Evolutionary conservation across 2,113 vertebrate species (phyloP).

Genomic region (Emydura subglobosa): DNA sequence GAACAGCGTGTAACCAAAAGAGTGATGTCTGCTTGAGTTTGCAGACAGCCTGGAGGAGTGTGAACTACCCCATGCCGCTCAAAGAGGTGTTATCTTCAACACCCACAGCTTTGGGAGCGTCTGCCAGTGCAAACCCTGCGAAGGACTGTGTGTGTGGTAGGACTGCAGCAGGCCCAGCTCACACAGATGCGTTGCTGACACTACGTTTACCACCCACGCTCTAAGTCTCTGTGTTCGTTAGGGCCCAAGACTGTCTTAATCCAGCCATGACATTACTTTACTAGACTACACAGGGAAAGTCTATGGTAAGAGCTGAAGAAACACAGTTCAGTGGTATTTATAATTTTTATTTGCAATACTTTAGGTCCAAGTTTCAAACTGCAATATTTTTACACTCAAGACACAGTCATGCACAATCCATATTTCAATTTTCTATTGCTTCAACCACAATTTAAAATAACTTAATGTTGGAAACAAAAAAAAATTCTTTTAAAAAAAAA

Average conservation of each 20-base stretch:
- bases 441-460: conserved; percentile 98
- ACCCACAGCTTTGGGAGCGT: neutral
- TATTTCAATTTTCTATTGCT: conserved; percentile 99
- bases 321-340: conserved; percentile 70
- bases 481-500: conserved; percentile 70
- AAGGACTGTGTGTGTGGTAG: neutral
- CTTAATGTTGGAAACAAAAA: conserved; percentile 86
- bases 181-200: neutral
- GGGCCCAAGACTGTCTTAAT: neutral
- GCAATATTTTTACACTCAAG: conserved; percentile 98
- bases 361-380: conserved; percentile 98
- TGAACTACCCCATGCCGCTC: neutral
- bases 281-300: neutral
- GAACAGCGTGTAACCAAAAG: neutral
- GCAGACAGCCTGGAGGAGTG: neutral
- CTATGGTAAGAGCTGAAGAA: neutral
- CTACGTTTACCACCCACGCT: neutral
- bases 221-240: fast-evolving
- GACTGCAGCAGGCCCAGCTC: neutral
- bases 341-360: conserved; percentile 88
- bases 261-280: fast-evolving
- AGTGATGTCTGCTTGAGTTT: neutral
- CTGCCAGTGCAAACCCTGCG: neutral
- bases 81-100: neutral
- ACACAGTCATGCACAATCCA: conserved; percentile 99